These are phyloP conservation scores for Cyprinus carpio DNA, from an alignment of 2,113 vertebrate genomes.

Conservation along the genomic window DNA sequence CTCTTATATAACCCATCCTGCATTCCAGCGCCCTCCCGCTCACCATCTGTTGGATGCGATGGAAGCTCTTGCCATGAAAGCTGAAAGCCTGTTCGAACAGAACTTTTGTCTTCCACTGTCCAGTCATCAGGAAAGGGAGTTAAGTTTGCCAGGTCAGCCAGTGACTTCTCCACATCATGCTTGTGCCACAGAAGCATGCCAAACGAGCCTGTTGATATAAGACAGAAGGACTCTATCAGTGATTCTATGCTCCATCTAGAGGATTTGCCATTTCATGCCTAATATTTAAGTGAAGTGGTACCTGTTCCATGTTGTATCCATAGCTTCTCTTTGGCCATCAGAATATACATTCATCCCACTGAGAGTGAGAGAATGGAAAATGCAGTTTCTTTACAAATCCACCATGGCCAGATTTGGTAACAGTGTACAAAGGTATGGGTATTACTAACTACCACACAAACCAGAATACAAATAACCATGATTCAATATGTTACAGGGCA, in stretches of 20 bases:
- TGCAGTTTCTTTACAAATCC: not conserved
- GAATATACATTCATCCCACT: slow-evolving; percentile 99
- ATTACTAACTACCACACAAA: not conserved
- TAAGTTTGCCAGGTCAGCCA: slow-evolving; percentile 82
- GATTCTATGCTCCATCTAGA: not conserved
- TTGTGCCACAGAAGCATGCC: slow-evolving; percentile 84
- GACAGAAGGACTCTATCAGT: not conserved
- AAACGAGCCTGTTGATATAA: slow-evolving; percentile 67
- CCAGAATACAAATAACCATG: not conserved
- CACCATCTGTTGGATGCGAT: slow-evolving; percentile 84
- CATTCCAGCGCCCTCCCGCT: slow-evolving; percentile 36
- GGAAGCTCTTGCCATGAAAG: slow-evolving; percentile 67
- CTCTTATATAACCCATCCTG: slow-evolving; percentile 47
- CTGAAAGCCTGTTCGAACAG: slow-evolving; percentile 81
- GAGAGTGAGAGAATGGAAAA: not conserved
- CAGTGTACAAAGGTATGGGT: not conserved
- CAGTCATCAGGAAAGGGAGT: slow-evolving; percentile 82
- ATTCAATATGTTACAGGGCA: not conserved
- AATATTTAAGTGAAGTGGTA: slow-evolving; percentile 56
- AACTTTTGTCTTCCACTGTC: slow-evolving; percentile 81
- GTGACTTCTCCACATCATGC: slow-evolving; percentile 79
- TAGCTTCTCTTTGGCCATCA: slow-evolving; percentile 98
- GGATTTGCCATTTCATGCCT: not conserved
- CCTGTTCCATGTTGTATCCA: slow-evolving; percentile 99
- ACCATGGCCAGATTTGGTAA: not conserved